Evolutionary conservation across 2,888 invertebrate species (phyloP).

Genomic region (Camptogramma bilineatum): DNA sequence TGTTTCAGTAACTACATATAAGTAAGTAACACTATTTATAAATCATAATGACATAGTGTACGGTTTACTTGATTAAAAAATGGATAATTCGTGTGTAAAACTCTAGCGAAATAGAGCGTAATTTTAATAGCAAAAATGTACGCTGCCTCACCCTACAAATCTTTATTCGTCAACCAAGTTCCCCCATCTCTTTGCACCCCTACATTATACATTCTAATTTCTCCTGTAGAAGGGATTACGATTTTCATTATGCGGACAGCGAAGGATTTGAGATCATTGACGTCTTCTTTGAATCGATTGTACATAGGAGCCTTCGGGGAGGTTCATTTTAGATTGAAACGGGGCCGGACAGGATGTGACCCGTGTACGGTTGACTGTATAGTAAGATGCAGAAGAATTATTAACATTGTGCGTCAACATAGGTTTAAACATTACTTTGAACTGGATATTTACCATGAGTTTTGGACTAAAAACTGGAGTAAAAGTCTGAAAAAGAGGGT

Average conservation of each 20-base stretch:
- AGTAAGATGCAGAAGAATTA: no score
- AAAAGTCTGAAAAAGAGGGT: no score
- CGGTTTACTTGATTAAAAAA: background rate
- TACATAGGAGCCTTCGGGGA: background rate
- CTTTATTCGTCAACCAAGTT: slow-evolving; percentile 23
- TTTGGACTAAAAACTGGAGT: no score
- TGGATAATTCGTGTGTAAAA: slow-evolving; percentile 7
- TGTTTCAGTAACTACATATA: background rate
- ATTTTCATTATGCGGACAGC: slow-evolving; percentile 21
- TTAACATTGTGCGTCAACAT: no score
- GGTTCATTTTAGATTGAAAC: background rate
- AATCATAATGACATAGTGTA: no score
- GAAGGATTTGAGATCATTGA: slow-evolving; percentile 18
- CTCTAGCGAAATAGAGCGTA: background rate
- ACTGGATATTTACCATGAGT: no score
- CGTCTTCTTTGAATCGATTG: slow-evolving; percentile 8
- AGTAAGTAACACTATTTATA: background rate
- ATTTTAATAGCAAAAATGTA: slow-evolving; percentile 6
- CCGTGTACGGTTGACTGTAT: background rate
- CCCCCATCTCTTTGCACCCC: slow-evolving; percentile 22
- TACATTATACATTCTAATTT: slow-evolving; percentile 26
- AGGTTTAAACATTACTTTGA: no score
- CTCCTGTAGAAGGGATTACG: slow-evolving; percentile 22
- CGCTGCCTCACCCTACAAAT: slow-evolving; percentile 10
- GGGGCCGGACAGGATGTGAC: background rate